Conservation (phyloP, 2,888 invertebrate species). For the Cephus pulcher region DNA sequence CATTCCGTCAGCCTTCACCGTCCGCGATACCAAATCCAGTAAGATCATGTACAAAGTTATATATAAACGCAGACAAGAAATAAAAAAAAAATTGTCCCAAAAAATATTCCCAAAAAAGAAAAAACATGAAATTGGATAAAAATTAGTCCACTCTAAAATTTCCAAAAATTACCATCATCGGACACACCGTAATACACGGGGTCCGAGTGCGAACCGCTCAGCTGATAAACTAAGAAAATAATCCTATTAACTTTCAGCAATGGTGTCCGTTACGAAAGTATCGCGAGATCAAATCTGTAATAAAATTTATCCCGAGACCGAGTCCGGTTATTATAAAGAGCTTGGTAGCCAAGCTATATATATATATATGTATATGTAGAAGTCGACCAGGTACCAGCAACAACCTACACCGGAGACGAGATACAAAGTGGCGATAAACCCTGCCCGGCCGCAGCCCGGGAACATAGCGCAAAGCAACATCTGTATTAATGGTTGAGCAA, state of each 20-base stretch:
- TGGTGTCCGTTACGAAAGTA: conserved; percentile 1
- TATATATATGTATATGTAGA: background rate
- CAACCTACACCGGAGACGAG: conserved; percentile 13
- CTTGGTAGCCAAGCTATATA: conserved; percentile 5
- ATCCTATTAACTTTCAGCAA: background rate
- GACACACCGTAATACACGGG: background rate
- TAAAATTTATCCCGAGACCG: background rate
- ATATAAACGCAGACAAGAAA: background rate
- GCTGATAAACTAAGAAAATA: background rate
- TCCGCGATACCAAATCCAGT: background rate
- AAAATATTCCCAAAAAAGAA: background rate
- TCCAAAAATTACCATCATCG: background rate
- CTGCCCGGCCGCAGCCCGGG: conserved; percentile 20
- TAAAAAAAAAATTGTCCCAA: background rate
- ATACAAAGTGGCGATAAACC: conserved; percentile 29
- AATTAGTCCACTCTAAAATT: background rate
- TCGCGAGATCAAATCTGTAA: conserved; percentile 1
- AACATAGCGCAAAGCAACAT: conserved; percentile 27
- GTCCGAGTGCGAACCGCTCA: background rate
- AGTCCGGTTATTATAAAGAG: conserved; percentile 6
- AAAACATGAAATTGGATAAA: background rate
- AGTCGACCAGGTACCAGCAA: background rate
- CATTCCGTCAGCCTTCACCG: conserved; percentile 27
- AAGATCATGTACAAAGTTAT: conserved; percentile 3
- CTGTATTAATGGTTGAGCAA: conserved; percentile 32